These are phyloP conservation scores for Labeo calbasu DNA, from an alignment of 2,797 vertebrate species.

Conservation along the genomic window DNA sequence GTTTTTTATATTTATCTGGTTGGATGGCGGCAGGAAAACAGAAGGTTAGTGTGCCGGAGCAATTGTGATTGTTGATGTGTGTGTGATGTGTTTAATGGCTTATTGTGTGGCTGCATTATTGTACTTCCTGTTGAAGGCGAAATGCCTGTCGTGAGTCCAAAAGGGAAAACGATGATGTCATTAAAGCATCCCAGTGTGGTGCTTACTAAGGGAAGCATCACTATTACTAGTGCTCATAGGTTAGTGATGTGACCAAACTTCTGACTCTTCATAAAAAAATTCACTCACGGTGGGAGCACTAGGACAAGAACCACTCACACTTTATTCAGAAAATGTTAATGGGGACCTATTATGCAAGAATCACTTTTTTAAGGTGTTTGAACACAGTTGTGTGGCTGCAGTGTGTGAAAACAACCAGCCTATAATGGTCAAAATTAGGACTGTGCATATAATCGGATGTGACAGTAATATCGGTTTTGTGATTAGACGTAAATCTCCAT, in stretches of 20 bases:
- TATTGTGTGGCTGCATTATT: slow-evolving; percentile 61
- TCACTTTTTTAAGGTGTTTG: no score
- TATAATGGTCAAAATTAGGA: no score
- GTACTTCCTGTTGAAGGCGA: slow-evolving; percentile 59
- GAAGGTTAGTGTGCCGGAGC: slow-evolving; percentile 47
- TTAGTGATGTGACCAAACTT: not conserved
- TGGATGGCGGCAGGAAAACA: slow-evolving; percentile 39
- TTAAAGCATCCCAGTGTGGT: slow-evolving; percentile 5
- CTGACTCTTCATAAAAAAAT: not conserved
- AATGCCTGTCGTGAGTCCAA: slow-evolving; percentile 30
- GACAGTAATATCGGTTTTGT: no score
- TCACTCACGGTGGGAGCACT: not conserved
- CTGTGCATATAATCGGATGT: no score
- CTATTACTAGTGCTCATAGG: not conserved
- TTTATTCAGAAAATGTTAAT: no score
- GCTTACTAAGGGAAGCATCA: slow-evolving; percentile 2
- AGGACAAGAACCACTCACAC: no score
- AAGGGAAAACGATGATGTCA: slow-evolving; percentile 37
- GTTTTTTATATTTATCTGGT: not conserved
- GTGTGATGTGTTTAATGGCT: slow-evolving; percentile 53
- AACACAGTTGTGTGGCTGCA: no score
- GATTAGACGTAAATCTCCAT: no score
- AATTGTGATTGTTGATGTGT: slow-evolving; percentile 40
- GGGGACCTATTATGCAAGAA: no score
- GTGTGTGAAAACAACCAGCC: no score